Base-by-base conservation (phyloP, 2,888 invertebrate genomes). In the Ecdyonurus torrentis region DNA sequence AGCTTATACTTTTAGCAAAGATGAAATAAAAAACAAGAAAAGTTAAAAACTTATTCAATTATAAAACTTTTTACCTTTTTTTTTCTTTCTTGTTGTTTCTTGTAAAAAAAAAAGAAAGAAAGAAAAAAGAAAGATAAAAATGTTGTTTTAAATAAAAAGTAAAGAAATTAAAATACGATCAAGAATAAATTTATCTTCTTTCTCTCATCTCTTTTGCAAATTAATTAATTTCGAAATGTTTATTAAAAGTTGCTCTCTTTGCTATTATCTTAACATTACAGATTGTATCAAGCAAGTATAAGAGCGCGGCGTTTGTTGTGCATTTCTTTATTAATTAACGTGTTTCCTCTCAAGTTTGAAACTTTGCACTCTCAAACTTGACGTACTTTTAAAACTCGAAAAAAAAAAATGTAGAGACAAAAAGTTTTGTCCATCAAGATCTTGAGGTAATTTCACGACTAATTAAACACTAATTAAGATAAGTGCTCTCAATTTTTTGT, bases 381-480 rank as follows among this genome's bases (percentile, higher is more conserved):
- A 55, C 55, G 3, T 37, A 10, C 15, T 37, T 37, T 37, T 37
- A 15, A n/a, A 5, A 37, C 15, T 5, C 37, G 5, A 10, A 37
- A 10, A 37, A 10, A 37, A 37, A 37, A 37, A 10, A 37, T 37
- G 15, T 10, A 37, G 15, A 37, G 37, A n/a, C n/a, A n/a, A 50
- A 50, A 50, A 50, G 50, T 50, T 50, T 50, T n/a, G n/a, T n/a
- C 50, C 18, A 50, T 50, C 10, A 50, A 5, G 7, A n/a, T n/a
- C 5, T n/a, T 20, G 20, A 55, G 55, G 55, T 55, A 55, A 55
- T 55, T 55, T 55, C 55, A 55, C 55, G n/a, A 55, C 55, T 55
- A 55, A 55, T 55, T 55, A 55, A 55, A 55, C 55, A 55, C 55
- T 55, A 55, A 55, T 55, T 55, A 22, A 7, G 7, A 50, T 18